These are phyloP conservation scores for Stramonita haemastoma DNA, from an alignment of 2,888 invertebrate species.

Conservation along the genomic window DNA sequence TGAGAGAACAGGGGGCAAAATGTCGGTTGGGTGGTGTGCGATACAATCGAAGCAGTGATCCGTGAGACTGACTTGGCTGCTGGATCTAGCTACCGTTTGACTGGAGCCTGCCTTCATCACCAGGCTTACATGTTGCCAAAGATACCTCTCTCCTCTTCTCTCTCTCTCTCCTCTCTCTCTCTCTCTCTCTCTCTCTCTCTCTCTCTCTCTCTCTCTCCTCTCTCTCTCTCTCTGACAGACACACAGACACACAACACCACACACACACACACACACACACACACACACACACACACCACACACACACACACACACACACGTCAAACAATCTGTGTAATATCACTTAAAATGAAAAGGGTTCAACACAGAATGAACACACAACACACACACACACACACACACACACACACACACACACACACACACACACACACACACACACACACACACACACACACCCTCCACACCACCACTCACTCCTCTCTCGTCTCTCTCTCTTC, in stretches of 20 bases:
- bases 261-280: background rate
- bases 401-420: background rate
- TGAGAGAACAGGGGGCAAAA: background rate
- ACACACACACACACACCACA: background rate
- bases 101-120: background rate
- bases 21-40: background rate
- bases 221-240: background rate
- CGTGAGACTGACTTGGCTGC: background rate
- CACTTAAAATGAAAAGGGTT: background rate
- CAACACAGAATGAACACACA: background rate
- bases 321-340: background rate
- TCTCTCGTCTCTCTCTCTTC: no score
- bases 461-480: no score
- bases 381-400: background rate
- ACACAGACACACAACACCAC: background rate
- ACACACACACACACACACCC: background rate
- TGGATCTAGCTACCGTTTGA: background rate
- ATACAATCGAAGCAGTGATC: background rate
- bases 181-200: constrained; percentile 31
- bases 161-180: constrained; percentile 31
- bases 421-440: background rate
- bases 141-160: background rate
- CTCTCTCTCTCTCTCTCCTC: background rate
- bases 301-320: background rate
- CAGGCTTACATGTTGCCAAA: background rate